A percentile compares a stretch with the other conserved stretches of the same genome.
These are phyloP conservation scores for Arctopsyche grandis DNA, from an alignment of 1,140 invertebrate genomes.

Conservation along the genomic window DNA sequence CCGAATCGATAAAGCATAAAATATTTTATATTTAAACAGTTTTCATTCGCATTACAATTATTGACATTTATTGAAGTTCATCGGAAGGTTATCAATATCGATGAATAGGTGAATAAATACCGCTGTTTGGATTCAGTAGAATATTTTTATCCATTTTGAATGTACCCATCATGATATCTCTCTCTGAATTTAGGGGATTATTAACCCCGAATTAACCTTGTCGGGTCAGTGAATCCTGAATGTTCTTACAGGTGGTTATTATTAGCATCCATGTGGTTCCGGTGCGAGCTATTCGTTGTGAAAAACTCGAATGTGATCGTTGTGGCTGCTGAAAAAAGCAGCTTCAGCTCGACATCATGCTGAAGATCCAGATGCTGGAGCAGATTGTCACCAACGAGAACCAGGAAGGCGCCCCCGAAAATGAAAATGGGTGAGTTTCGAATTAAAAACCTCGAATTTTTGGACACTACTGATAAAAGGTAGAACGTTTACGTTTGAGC, in stretches of 20 bases:
- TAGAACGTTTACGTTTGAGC: too few relatives aligned
- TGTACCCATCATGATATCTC: not conserved
- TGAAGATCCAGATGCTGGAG: constrained; percentile 62
- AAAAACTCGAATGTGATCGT: constrained; percentile 25
- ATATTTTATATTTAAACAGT: too few relatives aligned
- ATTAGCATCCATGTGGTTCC: not conserved
- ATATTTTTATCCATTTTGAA: too few relatives aligned
- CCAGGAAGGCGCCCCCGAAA: constrained; percentile 44
- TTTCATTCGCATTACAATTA: too few relatives aligned
- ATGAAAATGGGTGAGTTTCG: constrained; percentile 39
- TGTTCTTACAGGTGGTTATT: not conserved
- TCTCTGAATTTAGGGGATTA: not conserved
- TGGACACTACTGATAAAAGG: too few relatives aligned
- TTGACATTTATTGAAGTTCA: too few relatives aligned
- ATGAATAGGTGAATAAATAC: too few relatives aligned
- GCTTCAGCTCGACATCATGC: constrained; percentile 54
- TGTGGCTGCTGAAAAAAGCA: constrained; percentile 23
- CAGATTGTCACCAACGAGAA: constrained; percentile 60
- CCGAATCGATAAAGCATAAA: too few relatives aligned
- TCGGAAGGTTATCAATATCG: too few relatives aligned
- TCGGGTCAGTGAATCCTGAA: not conserved
- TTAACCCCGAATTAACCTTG: not conserved
- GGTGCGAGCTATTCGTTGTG: not conserved
- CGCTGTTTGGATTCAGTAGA: too few relatives aligned
- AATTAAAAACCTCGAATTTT: not conserved